Percentiles rank a stretch among this genome's conserved stretches.
These are phyloP conservation scores for Anodontia alba DNA, from an alignment of 2,888 invertebrate genomes.

Conservation along the genomic window DNA sequence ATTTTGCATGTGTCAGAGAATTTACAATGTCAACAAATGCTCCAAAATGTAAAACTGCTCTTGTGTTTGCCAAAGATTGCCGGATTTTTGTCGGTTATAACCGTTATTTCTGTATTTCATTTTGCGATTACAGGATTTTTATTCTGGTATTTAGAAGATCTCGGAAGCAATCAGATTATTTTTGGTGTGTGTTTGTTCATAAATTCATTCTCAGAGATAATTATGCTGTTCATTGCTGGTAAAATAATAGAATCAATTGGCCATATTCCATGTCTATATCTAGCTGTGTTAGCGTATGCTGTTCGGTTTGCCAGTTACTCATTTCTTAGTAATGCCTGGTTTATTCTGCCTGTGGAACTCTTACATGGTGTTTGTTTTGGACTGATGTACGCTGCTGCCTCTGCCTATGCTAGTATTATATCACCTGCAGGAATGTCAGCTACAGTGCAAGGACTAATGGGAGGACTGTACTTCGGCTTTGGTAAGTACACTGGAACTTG, in stretches of 20 bases:
- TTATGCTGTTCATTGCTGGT: conserved; percentile 90
- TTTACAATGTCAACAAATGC: conserved; percentile 85
- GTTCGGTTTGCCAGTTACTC: conserved; percentile 93
- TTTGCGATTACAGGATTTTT: conserved; percentile 95
- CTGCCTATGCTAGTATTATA: conserved; percentile 93
- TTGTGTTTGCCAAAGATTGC: conserved; percentile 92
- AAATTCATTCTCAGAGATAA: conserved; percentile 75
- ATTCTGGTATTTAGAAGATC: conserved; percentile 90
- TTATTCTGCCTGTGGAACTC: conserved; percentile 93
- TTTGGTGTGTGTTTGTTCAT: conserved; percentile 78
- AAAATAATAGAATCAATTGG: conserved; percentile 91
- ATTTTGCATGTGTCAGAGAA: conserved; percentile 70
- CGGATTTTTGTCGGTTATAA: conserved; percentile 92
- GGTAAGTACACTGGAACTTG: conserved; percentile 87
- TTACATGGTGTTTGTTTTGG: conserved; percentile 95
- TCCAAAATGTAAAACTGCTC: conserved; percentile 90
- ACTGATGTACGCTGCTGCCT: conserved; percentile 96
- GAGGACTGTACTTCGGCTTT: conserved; percentile 95
- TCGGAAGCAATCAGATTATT: conserved; percentile 71
- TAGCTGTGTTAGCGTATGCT: conserved; percentile 92
- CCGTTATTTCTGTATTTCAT: conserved; percentile 93
- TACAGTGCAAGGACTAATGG: conserved; percentile 93
- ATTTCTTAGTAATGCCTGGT: conserved; percentile 92
- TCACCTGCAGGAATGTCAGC: conserved; percentile 93
- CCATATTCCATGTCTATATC: conserved; percentile 92